Evolutionary conservation across 2,888 invertebrate genomes (phyloP), one percentile per base, ranked within the genome.

Genomic region (Perizoma affinitatum): DNA sequence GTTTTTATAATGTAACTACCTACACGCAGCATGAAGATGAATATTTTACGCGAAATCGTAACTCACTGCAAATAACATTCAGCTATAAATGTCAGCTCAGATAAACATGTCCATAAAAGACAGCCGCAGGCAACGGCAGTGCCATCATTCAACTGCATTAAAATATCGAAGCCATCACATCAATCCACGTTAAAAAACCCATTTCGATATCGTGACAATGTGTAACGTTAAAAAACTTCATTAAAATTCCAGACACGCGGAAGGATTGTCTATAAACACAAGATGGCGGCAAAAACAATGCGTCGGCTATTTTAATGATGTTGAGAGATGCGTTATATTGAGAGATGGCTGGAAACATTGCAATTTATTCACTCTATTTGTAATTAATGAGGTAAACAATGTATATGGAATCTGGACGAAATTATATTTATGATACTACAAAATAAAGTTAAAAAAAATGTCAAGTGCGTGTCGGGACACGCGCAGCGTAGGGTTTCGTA

Each of bases 191-290:
- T 51, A 69, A 74, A 73, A 73, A 74, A 61, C 58, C 63, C 54
- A 68, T 68, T 54, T 61, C 58, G 60, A 68, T 69, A 67, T 63
- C 62, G 68, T 69, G 65, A 70, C 70, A 69, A 69, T 71, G 61
- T 65, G 71, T 62, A 22, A 63, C 54, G 61, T 68, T 71, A 72
- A 77, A 82, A 78, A 80, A 81, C 62, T 73, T 79, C 78, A 82
- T 83, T 82, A 78, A 78, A 76, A 81, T 82, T 76, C 79, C 78
- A 67, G 35, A 43, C 65, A 60, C 70, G 79, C 82, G 79, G 81
- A 80, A 78, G 78, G 51, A 63, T 57, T 64, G 63, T 67, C 60
- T 58, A 62, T 69, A 66, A 64, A 61, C 53, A 61, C 54, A 66
- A 69, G 67, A 71, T 70, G 68, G 71, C 61, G 65, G 70, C 69